phyloP scores from a whole-genome alignment of 1,140 invertebrate species.

The Trachymyrmex septentrionalis region DNA sequence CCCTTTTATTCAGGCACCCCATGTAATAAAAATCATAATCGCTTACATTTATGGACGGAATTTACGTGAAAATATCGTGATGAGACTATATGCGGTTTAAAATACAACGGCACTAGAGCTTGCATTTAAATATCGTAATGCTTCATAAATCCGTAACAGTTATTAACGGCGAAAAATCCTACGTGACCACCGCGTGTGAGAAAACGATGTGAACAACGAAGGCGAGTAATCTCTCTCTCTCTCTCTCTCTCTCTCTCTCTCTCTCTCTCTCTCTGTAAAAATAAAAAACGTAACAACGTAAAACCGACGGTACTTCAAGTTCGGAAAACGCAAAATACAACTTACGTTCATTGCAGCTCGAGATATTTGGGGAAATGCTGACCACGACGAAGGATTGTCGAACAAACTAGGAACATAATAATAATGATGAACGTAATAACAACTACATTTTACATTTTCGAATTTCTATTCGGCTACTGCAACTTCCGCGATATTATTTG shows the following conservation, averaged over 20 bases:
- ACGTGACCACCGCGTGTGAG: background rate
- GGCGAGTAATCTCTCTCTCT: slow-evolving; percentile 5
- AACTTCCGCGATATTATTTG: slow-evolving; percentile 45
- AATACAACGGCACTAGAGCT: slow-evolving; percentile 15
- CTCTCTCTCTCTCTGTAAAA: background rate
- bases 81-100: slow-evolving; percentile 1
- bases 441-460: slow-evolving; percentile 15
- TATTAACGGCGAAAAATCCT: slow-evolving; percentile 28
- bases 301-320: slow-evolving; percentile 40
- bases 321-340: background rate
- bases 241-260: background rate
- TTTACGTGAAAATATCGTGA: slow-evolving; percentile 25
- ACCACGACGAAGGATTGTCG: background rate
- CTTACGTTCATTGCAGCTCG: background rate
- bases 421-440: slow-evolving; percentile 36
- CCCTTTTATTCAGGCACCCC: background rate
- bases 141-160: slow-evolving; percentile 35
- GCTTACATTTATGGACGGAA: slow-evolving; percentile 42
- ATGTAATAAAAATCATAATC: slow-evolving; percentile 55
- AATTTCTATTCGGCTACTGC: background rate
- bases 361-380: background rate
- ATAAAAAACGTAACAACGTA: background rate
- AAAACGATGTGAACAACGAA: slow-evolving; percentile 32
- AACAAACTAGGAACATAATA: slow-evolving; percentile 4
- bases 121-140: slow-evolving; percentile 50